These are phyloP conservation scores for Actias luna DNA, from an alignment of 2,888 invertebrate species.

Conservation along the genomic window DNA sequence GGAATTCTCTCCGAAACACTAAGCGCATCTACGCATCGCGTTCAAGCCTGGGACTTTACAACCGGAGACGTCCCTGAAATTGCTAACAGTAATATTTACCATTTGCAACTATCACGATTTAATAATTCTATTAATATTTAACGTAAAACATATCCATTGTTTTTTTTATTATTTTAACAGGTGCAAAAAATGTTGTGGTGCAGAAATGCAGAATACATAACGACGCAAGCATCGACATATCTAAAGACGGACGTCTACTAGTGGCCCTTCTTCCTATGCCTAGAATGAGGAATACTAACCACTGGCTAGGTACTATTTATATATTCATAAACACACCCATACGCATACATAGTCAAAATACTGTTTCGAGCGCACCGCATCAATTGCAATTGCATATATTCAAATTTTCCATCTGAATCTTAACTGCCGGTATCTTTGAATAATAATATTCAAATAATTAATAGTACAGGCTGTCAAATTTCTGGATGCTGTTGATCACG, in stretches of 20 bases:
- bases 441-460: too few relatives aligned
- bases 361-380: too few relatives aligned
- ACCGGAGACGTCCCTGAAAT: slow-evolving; percentile 87
- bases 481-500: too few relatives aligned
- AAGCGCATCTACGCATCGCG: slow-evolving; percentile 87
- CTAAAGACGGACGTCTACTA: slow-evolving; percentile 88
- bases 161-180: slow-evolving; percentile 52
- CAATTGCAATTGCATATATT: too few relatives aligned
- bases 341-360: too few relatives aligned
- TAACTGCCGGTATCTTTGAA: too few relatives aligned
- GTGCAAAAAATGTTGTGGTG: slow-evolving; percentile 88
- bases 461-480: too few relatives aligned
- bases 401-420: too few relatives aligned
- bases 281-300: slow-evolving; percentile 85
- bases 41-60: slow-evolving; percentile 93
- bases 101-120: too few relatives aligned
- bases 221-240: slow-evolving; percentile 92
- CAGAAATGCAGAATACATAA: slow-evolving; percentile 92
- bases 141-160: neutral
- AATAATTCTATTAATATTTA: too few relatives aligned
- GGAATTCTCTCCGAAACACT: slow-evolving; percentile 77
- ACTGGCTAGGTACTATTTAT: slow-evolving; percentile 83
- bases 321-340: too few relatives aligned
- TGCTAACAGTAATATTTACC: slow-evolving; percentile 82
- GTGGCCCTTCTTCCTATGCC: slow-evolving; percentile 89